These are phyloP conservation scores for Protomyctophum bolini DNA, from an alignment of 2,113 vertebrate genomes.

Conservation along the genomic window DNA sequence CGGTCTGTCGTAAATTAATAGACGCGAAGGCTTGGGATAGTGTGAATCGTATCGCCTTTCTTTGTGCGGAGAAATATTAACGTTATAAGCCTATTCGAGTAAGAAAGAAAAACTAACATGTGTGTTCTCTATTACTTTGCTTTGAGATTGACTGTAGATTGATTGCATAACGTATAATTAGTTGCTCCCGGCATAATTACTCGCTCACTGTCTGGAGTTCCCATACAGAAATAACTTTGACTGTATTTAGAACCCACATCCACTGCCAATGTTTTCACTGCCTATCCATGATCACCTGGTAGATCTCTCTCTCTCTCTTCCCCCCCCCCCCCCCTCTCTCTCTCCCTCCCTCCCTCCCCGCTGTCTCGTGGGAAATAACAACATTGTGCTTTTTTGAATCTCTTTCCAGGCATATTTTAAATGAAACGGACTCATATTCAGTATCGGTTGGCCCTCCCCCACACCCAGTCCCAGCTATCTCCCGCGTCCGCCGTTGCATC, in stretches of 20 bases:
- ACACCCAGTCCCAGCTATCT: constrained; percentile 46
- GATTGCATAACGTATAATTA: constrained; percentile 62
- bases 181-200: constrained; percentile 44
- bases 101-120: constrained; percentile 9
- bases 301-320: constrained; percentile 35
- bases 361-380: constrained; percentile 50
- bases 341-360: constrained; percentile 16
- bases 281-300: constrained; percentile 58
- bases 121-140: constrained; percentile 17
- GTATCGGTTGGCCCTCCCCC: constrained; percentile 56
- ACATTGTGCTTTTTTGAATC: constrained; percentile 47
- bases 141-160: constrained; percentile 54
- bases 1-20: constrained; percentile 34
- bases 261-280: constrained; percentile 34
- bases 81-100: constrained; percentile 5
- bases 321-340: constrained; percentile 6
- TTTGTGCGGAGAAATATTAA: constrained; percentile 9
- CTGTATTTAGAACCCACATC: constrained; percentile 48
- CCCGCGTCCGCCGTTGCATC: constrained; percentile 27
- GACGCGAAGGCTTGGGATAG: constrained; percentile 23
- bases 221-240: constrained; percentile 62
- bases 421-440: constrained; percentile 34
- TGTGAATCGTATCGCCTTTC: constrained; percentile 13
- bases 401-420: constrained; percentile 54
- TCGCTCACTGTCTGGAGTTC: constrained; percentile 48